A percentile compares a stretch with the other conserved stretches of the same genome.
These are phyloP conservation scores for Heliothis peltigera DNA, from an alignment of 2,888 invertebrate genomes.

Conservation along the genomic window DNA sequence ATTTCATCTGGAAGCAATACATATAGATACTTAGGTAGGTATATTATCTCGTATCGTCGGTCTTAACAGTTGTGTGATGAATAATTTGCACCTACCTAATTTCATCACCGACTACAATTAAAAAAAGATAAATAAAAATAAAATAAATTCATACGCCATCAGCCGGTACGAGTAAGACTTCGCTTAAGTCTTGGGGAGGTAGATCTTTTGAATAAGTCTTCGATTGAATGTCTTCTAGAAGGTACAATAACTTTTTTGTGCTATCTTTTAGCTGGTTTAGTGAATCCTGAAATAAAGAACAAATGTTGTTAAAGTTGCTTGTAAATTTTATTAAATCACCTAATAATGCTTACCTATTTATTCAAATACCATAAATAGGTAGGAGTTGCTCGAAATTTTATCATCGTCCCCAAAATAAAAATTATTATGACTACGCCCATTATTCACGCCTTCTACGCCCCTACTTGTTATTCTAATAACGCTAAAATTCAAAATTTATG, in stretches of 20 bases:
- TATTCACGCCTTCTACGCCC: too few species aligned
- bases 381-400: too few species aligned
- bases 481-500: too few species aligned
- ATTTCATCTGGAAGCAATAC: conserved; percentile 54
- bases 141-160: conserved; percentile 58
- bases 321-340: too few species aligned
- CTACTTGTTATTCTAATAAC: too few species aligned
- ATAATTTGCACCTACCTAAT: neutral
- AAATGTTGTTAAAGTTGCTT: neutral
- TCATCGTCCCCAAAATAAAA: too few species aligned
- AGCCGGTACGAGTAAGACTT: conserved; percentile 48
- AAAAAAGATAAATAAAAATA: conserved; percentile 2
- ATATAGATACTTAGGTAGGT: neutral
- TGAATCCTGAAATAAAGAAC: conserved; percentile 70
- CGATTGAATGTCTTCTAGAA: conserved; percentile 78
- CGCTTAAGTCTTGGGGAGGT: conserved; percentile 37
- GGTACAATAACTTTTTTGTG: conserved; percentile 75
- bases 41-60: too few species aligned
- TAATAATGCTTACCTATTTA: too few species aligned
- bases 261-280: conserved; percentile 76
- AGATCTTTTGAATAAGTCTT: conserved; percentile 68
- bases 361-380: too few species aligned
- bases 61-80: too few species aligned
- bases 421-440: too few species aligned
- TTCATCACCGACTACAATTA: neutral